Conservation (phyloP, 2,888 invertebrate genomes). For the Zaprionus lineosus region DNA sequence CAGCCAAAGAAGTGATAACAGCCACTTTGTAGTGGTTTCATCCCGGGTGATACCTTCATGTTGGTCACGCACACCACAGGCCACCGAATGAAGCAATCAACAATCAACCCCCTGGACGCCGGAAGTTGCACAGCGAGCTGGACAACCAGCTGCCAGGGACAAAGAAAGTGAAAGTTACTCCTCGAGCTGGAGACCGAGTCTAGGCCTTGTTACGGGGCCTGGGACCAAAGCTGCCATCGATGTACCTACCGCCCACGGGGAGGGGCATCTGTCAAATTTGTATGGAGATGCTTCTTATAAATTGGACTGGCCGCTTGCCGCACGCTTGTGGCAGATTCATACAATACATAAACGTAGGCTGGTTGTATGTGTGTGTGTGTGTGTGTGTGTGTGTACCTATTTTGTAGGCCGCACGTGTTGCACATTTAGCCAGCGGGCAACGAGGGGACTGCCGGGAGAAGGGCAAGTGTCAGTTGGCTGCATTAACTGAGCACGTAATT, state of each 20-base stretch:
- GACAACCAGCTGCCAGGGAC: too few relatives aligned
- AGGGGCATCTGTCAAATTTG: slow-evolving; percentile 52
- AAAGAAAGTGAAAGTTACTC: too few relatives aligned
- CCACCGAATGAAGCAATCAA: slow-evolving; percentile 38
- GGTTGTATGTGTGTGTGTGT: neutral
- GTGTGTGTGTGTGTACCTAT: neutral
- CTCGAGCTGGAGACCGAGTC: too few relatives aligned
- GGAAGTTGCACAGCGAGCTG: slow-evolving; percentile 32
- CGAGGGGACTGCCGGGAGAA: too few relatives aligned
- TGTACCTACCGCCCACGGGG: slow-evolving; percentile 1
- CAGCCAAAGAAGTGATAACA: slow-evolving; percentile 21
- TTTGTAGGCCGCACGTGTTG: slow-evolving; percentile 13
- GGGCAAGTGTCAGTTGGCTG: slow-evolving; percentile 8
- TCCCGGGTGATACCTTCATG: neutral
- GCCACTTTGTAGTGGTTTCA: neutral
- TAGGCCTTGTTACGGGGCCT: too few relatives aligned
- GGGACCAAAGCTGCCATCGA: too few relatives aligned
- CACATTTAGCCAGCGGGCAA: slow-evolving; percentile 6
- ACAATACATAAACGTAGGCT: slow-evolving; percentile 2
- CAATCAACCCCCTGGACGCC: slow-evolving; percentile 1
- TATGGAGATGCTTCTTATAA: slow-evolving; percentile 51
- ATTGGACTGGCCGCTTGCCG: slow-evolving; percentile 28
- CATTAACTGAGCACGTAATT: slow-evolving; percentile 35
- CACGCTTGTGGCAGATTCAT: slow-evolving; percentile 40
- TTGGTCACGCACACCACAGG: slow-evolving; percentile 41